These are phyloP conservation scores for Drosophila conformis DNA, from an alignment of 2,888 invertebrate species.

Conservation along the genomic window DNA sequence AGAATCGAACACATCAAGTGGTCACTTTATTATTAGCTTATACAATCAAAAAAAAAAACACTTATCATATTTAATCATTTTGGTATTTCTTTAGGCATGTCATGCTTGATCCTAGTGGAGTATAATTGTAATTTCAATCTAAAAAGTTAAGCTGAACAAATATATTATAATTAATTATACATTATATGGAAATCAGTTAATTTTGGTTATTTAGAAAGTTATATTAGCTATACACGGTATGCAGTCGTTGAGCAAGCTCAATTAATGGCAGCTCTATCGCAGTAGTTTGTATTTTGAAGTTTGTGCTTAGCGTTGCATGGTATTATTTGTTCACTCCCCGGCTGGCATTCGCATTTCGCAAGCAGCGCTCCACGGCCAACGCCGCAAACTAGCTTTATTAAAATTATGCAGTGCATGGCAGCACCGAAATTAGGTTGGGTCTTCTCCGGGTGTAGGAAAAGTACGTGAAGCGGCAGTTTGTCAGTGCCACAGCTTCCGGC, in stretches of 20 bases:
- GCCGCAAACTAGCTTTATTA: conserved; percentile 64
- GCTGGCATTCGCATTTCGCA: conserved; percentile 2
- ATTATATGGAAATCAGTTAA: not conserved
- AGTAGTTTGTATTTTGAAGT: conserved; percentile 57
- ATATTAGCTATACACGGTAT: conserved; percentile 14
- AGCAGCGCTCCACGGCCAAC: conserved; percentile 3
- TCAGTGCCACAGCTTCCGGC: conserved; percentile 60
- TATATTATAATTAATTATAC: not conserved
- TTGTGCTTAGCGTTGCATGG: conserved; percentile 61
- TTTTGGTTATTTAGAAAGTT: not conserved
- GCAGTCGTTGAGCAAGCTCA: not conserved
- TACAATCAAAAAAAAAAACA: too few species aligned
- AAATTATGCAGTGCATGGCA: conserved; percentile 65
- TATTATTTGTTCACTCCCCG: conserved; percentile 60
- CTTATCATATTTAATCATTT: not conserved
- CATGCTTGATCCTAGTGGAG: too few species aligned
- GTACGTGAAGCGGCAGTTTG: conserved; percentile 61
- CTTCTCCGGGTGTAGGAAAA: conserved; percentile 26
- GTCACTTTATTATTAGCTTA: not conserved
- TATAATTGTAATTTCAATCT: too few species aligned
- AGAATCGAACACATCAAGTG: not conserved
- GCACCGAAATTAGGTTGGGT: conserved; percentile 56
- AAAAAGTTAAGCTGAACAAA: not conserved
- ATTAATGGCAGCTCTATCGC: not conserved
- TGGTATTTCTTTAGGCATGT: not conserved